Evolutionary conservation across 2,797 vertebrate genomes (phyloP).

Genomic region (Danio aesculapii): DNA sequence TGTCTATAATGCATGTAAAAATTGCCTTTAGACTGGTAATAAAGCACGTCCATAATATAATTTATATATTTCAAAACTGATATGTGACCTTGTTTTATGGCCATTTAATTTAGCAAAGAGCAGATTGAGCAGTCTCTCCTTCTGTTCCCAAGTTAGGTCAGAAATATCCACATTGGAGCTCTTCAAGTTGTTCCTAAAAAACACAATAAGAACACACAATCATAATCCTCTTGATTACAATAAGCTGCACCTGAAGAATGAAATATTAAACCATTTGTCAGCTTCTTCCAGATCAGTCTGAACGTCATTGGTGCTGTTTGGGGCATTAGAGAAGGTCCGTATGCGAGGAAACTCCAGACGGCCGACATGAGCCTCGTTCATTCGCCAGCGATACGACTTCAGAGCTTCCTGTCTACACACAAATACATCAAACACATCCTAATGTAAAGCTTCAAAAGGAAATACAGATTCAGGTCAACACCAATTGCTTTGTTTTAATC

Average conservation of each 20-base stretch:
- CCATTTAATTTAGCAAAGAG: conserved; percentile 93
- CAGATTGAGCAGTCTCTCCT: conserved; percentile 85
- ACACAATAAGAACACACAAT: conserved; percentile 49
- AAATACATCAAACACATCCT: not conserved
- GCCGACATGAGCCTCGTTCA: conserved; percentile 69
- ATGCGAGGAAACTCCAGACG: conserved; percentile 73
- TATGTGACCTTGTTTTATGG: conserved; percentile 77
- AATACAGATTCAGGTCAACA: not conserved
- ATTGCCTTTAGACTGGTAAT: not conserved
- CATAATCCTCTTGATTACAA: not conserved
- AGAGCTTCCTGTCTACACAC: conserved; percentile 72
- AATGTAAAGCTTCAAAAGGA: not conserved
- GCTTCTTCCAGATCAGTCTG: conserved; percentile 74
- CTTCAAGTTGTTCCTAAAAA: conserved; percentile 78
- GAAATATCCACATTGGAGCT: conserved; percentile 81
- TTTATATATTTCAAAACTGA: not conserved
- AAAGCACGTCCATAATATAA: not conserved
- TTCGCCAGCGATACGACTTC: conserved; percentile 72
- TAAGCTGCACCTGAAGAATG: not conserved
- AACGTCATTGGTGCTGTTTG: conserved; percentile 78
- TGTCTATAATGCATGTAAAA: not conserved
- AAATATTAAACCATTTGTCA: conserved; percentile 72
- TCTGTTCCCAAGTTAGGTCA: conserved; percentile 92
- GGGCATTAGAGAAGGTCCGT: conserved; percentile 75
- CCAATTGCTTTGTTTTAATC: too few species aligned